Evolutionary conservation across 2,113 vertebrate genomes (phyloP), one percentile per base, ranked within the genome.

Genomic region (Typhlomys cinereus): DNA sequence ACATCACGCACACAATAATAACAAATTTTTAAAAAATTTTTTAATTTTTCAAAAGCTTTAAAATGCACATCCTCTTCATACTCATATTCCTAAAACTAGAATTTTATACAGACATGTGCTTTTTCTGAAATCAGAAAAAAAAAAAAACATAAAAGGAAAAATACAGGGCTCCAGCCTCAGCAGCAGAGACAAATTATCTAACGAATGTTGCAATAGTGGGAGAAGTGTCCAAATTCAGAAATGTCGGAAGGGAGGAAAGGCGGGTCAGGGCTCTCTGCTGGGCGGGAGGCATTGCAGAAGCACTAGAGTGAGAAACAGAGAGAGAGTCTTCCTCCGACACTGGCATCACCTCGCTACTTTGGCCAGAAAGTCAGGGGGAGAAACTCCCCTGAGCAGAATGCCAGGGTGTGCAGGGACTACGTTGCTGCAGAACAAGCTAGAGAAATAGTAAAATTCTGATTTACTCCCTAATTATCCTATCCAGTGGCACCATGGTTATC

Each of bases 71-170:
- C 90, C 74, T n/a, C 48, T 46, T 66, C 25, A 54, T 10, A 31
- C 46, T 57, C n/a, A 8, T 29, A 74, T 36, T 88, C 36, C 23
- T 36, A 57, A 27, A 54, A 46, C 13, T 88, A 61, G 39, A 36
- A 84, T 67, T 88, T 80, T 74, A 85, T 9, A 87, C 11, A 89
- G 13, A 87, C 11, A 13, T 15, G 13, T n/a, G 29, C 57, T 64
- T 41, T n/a, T 57, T 91, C 23, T 91, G 41, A 57, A 89, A 85
- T 64, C 61, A 87, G 62, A 41, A 86, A 54, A 74, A 57, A 70
- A 85, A 61, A 41, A 70, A 39, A 48, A 59, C 18, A 13, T 64
- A 9, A 69, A 67, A 52, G 34, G 23, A 54, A 87, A 89, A 90
- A 71, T 36, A 90, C 79, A 81, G 57, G 81, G 21, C 27, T 64